Evolutionary conservation across 2,888 invertebrate species (phyloP), one percentile per base, ranked within the genome.

Genomic region (Willowsia nigromaculata): DNA sequence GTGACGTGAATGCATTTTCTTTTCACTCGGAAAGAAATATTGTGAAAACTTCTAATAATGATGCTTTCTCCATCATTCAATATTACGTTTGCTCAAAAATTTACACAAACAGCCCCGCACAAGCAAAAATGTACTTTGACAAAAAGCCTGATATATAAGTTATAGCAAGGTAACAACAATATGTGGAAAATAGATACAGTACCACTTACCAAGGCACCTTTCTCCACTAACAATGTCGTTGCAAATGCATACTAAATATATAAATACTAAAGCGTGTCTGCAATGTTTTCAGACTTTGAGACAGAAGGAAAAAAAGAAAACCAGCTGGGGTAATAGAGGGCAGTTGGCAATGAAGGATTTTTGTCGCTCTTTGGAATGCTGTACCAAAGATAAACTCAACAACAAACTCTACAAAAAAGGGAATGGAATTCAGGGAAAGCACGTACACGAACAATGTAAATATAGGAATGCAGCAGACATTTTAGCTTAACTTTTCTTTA

Each of bases 141-240:
- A n/a, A n/a, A n/a, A n/a, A n/a, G n/a, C n/a, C n/a, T n/a, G n/a
- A n/a, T n/a, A n/a, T n/a, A n/a, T n/a, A n/a, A n/a, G n/a, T n/a
- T n/a, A n/a, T n/a, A n/a, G n/a, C n/a, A n/a, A 43, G 43, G 43
- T 37, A 18, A 22, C 33, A 50, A 50, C 11, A 25, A 50, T n/a
- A 9, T 3, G 50, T 5, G 53, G 13, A 1, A 47, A 43, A 47
- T 18, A 43, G 27, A n/a, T 33, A 18, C 13, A 80, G 80, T 56
- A 82, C 87, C 87, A 87, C 87, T 87, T 87, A 87, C 87, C 87
- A 87, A 18, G 62, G 81, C 87, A 81, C 71, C 74, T 59, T 59
- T 33, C 50, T 59, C 80, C n/a, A 3, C 22, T 84, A 37, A 15
- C 13, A 22, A 37, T 40, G 53, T n/a, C n/a, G 25, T 5, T 15